Evolutionary conservation across 2,113 vertebrate species (phyloP).

Genomic region (Cochlearius cochlearius): DNA sequence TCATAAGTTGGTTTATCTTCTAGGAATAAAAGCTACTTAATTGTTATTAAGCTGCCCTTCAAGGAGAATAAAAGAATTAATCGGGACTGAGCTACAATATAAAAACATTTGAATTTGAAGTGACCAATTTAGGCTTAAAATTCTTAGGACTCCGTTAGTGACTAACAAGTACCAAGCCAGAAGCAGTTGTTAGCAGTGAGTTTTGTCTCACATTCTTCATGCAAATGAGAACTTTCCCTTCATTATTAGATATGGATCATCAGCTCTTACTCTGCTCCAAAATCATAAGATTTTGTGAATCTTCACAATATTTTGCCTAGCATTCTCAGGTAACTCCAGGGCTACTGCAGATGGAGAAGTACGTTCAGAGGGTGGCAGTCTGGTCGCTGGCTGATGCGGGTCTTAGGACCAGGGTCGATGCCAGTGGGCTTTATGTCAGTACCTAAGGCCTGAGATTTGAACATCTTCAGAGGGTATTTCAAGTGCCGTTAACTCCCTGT

Average conservation of each 20-base stretch:
- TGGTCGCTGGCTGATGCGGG: background rate
- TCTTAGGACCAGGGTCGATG: background rate
- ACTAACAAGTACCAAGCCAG: background rate
- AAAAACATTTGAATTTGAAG: background rate
- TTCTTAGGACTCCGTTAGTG: background rate
- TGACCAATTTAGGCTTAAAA: background rate
- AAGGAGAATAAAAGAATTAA: slow-evolving; percentile 17
- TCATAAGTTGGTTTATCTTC: background rate
- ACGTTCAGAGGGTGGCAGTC: background rate
- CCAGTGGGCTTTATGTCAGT: background rate
- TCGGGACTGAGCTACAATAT: background rate
- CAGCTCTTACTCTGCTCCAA: background rate
- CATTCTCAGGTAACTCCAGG: background rate
- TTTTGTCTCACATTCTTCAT: background rate
- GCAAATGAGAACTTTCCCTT: background rate
- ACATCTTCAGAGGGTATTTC: background rate
- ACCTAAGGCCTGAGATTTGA: background rate
- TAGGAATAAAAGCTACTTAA: background rate
- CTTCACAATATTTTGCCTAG: background rate
- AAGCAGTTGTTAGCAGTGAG: background rate
- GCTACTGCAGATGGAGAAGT: background rate
- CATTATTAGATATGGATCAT: background rate
- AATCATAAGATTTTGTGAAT: background rate
- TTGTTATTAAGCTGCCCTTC: slow-evolving; percentile 3
- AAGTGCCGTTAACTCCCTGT: background rate